Conservation (phyloP, 2,888 invertebrate species). For the Lymantria monacha region DNA sequence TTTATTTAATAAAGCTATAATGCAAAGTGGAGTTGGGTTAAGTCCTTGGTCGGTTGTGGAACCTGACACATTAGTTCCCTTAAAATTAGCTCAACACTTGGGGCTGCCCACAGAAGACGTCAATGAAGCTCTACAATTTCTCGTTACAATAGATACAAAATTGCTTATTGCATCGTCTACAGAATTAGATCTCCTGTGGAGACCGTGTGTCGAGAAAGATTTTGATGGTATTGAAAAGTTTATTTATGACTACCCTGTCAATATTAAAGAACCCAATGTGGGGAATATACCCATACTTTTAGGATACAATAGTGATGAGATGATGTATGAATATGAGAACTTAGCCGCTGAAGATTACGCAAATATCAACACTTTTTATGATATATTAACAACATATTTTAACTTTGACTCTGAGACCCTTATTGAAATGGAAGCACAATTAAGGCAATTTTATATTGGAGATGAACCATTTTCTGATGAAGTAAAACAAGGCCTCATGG, state of each 20-base stretch:
- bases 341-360: conserved; percentile 21
- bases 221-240: conserved; percentile 38
- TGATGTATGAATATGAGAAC: conserved; percentile 13
- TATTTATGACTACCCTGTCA: conserved; percentile 39
- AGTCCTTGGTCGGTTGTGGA: conserved; percentile 28
- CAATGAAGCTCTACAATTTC: conserved; percentile 44
- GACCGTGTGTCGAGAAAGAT: conserved; percentile 48
- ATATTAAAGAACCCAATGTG: conserved; percentile 25
- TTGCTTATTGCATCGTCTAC: conserved; percentile 41
- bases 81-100: conserved; percentile 43
- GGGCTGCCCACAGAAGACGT: conserved; percentile 38
- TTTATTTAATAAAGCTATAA: conserved; percentile 48
- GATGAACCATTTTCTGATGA: conserved; percentile 32
- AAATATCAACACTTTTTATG: conserved; percentile 21
- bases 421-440: conserved; percentile 32
- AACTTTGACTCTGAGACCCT: conserved; percentile 32
- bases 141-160: conserved; percentile 37
- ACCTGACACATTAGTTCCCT: conserved; percentile 34
- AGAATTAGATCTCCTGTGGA: conserved; percentile 28
- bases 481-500: conserved; percentile 31
- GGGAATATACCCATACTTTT: conserved; percentile 37
- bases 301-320: conserved; percentile 43
- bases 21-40: conserved; percentile 49
- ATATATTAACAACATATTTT: conserved; percentile 27
- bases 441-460: conserved; percentile 54